Percentiles rank a stretch among this genome's conserved stretches.
Conservation (phyloP, 2,888 invertebrate genomes). For the Netelia virgata region DNA sequence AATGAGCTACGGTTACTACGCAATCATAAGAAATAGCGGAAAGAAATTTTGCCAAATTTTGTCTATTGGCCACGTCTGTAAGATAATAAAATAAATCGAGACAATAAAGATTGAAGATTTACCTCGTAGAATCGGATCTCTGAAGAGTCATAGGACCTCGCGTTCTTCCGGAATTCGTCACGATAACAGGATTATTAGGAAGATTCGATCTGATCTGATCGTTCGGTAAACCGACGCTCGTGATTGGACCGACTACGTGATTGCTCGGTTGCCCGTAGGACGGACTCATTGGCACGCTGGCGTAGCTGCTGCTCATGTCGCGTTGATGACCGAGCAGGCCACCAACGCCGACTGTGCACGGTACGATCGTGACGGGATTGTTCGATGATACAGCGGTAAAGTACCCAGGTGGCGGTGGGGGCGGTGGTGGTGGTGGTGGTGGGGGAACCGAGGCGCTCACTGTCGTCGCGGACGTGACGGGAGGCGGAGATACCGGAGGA, state of each 20-base stretch:
- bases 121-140: constrained; percentile 92
- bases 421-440: constrained; percentile 64
- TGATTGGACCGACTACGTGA: constrained; percentile 73
- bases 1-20: too few relatives aligned
- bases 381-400: constrained; percentile 78
- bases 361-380: constrained; percentile 84
- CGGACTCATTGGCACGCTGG: constrained; percentile 77
- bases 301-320: constrained; percentile 75
- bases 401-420: constrained; percentile 74
- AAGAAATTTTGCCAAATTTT: too few relatives aligned
- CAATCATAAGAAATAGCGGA: too few relatives aligned
- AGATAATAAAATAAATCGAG: constrained; percentile 13
- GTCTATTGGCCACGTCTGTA: too few relatives aligned
- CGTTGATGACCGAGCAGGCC: constrained; percentile 76
- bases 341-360: constrained; percentile 63
- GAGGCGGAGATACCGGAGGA: constrained; percentile 70
- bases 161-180: constrained; percentile 87
- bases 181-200: constrained; percentile 65
- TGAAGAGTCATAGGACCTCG: constrained; percentile 92
- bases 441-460: constrained; percentile 38
- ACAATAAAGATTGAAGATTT: constrained; percentile 35
- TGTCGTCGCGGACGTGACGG: constrained; percentile 49
- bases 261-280: constrained; percentile 79
- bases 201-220: constrained; percentile 87
- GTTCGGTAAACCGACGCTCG: constrained; percentile 86